Conservation (phyloP, 2,113 vertebrate species). For the Brienomyrus brachyistius region DNA sequence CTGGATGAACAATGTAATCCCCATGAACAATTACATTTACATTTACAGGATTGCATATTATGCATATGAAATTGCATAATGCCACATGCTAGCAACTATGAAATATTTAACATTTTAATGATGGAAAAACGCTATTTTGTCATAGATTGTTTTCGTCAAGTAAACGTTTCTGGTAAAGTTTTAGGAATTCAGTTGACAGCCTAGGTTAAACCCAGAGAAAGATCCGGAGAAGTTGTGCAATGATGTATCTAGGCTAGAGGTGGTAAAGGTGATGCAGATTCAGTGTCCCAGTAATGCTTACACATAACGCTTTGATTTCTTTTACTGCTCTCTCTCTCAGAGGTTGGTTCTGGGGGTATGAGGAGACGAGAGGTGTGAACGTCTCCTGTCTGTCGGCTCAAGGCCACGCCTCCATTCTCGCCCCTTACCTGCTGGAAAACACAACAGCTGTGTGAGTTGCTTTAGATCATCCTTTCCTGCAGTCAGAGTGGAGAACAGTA, state of each 20-base stretch:
- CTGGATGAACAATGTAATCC: neutral
- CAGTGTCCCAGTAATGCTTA: neutral
- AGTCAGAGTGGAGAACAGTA: neutral
- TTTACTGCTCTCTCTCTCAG: slow-evolving; percentile 49
- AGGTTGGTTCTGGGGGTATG: slow-evolving; percentile 96
- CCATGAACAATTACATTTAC: too few species aligned
- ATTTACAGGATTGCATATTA: too few species aligned
- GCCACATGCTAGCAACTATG: neutral
- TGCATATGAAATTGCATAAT: too few species aligned
- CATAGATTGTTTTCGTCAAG: neutral
- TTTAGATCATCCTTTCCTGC: neutral
- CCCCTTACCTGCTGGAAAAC: slow-evolving; percentile 75
- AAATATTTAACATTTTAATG: neutral
- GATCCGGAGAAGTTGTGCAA: neutral
- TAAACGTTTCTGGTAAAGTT: neutral
- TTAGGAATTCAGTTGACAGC: neutral
- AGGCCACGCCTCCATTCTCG: slow-evolving; percentile 84
- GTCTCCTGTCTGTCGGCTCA: slow-evolving; percentile 87
- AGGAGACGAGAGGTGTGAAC: slow-evolving; percentile 80
- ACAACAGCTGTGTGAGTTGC: slow-evolving; percentile 75
- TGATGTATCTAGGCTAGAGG: neutral
- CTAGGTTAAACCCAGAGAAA: neutral
- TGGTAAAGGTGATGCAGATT: neutral
- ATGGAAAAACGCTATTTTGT: neutral
- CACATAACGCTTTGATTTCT: neutral